Conservation (phyloP, 35 echinoderm and acorn worm species). For the Lytechinus pictus region DNA sequence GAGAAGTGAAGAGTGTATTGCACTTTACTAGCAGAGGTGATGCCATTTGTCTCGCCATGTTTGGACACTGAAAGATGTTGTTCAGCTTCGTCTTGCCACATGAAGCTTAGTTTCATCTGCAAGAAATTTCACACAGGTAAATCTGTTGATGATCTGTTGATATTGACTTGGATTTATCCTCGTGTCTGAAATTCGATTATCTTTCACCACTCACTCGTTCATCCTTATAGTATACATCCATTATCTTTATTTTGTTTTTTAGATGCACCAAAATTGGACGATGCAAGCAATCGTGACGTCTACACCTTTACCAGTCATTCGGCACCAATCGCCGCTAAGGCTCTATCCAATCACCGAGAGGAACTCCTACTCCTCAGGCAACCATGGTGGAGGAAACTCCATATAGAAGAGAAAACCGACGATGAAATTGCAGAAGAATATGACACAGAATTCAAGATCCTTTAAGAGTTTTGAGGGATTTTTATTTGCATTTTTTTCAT, state of each 20-base stretch:
- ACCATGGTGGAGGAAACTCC: constrained; percentile 97
- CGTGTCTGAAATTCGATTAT: not conserved
- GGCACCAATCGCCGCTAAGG: constrained; percentile 89
- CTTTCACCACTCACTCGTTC: not conserved
- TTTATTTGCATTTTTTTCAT: not conserved
- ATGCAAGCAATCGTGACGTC: constrained; percentile 75
- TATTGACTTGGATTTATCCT: too few species aligned
- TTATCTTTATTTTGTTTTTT: not conserved
- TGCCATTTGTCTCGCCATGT: too few species aligned
- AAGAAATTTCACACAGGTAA: too few species aligned
- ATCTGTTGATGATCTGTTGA: too few species aligned
- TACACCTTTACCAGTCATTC: constrained; percentile 93
- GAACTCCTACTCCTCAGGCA: constrained; percentile 71
- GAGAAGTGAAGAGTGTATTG: too few species aligned
- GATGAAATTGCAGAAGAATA: constrained; percentile 78
- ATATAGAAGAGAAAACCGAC: constrained; percentile 82
- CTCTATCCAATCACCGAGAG: constrained; percentile 80
- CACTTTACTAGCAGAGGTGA: too few species aligned
- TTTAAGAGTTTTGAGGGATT: constrained; percentile 36
- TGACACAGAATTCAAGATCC: constrained; percentile 68
- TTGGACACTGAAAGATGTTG: too few species aligned
- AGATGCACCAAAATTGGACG: constrained; percentile 91
- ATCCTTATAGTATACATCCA: not conserved
- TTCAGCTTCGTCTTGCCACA: too few species aligned
- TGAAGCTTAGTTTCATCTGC: too few species aligned